phyloP scores from a whole-genome alignment of 1,140 invertebrate species.

The Lasaia peninsularis region DNA sequence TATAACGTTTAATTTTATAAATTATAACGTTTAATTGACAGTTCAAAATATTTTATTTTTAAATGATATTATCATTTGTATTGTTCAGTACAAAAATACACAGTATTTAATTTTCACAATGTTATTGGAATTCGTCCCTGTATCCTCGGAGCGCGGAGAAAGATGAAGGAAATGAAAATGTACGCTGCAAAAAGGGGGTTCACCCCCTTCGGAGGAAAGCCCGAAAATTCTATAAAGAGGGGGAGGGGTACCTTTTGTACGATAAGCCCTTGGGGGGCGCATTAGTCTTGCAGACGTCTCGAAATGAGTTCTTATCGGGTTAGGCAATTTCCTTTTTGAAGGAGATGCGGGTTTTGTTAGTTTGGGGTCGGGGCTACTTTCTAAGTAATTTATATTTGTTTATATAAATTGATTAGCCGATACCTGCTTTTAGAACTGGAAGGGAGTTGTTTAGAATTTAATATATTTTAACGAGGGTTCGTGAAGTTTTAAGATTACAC shows the following conservation, averaged over 20 bases:
- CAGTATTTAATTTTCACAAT: background rate
- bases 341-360: conserved; percentile 47
- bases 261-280: conserved; percentile 66
- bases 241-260: conserved; percentile 60
- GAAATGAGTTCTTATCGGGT: conserved; percentile 60
- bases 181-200: conserved; percentile 72
- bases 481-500: too few species aligned
- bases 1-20: too few species aligned
- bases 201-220: conserved; percentile 38
- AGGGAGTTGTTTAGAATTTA: too few species aligned
- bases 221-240: conserved; percentile 74
- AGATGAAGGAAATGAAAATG: conserved; percentile 77
- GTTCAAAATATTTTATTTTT: too few species aligned
- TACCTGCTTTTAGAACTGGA: background rate
- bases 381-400: conserved; percentile 14
- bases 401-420: conserved; percentile 13
- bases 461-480: too few species aligned
- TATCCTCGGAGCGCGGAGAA: conserved; percentile 61
- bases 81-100: too few species aligned
- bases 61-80: too few species aligned
- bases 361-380: conserved; percentile 21
- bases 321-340: conserved; percentile 53
- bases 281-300: conserved; percentile 65
- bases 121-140: conserved; percentile 43
- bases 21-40: too few species aligned